Base-by-base conservation (phyloP, 2,797 vertebrate species). In the Intellagama lesueurii region DNA sequence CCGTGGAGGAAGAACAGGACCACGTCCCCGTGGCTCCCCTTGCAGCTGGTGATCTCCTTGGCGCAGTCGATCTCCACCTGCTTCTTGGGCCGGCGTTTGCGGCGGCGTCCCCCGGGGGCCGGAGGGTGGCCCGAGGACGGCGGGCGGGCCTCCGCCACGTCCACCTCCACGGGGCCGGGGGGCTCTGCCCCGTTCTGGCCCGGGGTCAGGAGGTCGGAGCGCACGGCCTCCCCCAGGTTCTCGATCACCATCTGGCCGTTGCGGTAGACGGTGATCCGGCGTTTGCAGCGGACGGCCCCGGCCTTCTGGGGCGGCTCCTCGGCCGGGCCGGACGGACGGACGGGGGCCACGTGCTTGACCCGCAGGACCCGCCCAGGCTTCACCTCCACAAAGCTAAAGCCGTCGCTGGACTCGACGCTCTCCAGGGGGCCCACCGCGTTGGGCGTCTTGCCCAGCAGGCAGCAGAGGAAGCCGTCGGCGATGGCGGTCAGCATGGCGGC, bases 1-100 rank as follows among this genome's bases (percentile, higher is more conserved):
- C 99, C 99, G 0, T 99, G 99, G 94, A 99, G 97, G 90, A 99
- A 99, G 93, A 99, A 99, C 1, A 99, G 96, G 0, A 98, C 98
- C 70, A 99, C 98, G 0, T 99, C 99, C 0, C 97, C 87, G 92
- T 99, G 98, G 0, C 97, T 97, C 11, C 98, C 99, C 93, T 99
- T 98, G 96, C 99, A 99, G 96, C 98, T 99, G 0, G 98, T 98
- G 96, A 99, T 98, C 91, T 94, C 96, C 88, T 98, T 97, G 94
- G 97, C 96, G 16, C 98, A 98, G 95, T 99, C 98, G 2, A 99
- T 98, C 22, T 97, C 93, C 92, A 99, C 96, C 0, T 98, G 98
- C 64, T 98, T 98, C 93, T 99, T 99, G 47, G 99, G 98, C 44
- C 97, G 98, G 44, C 98, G 97, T 0, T 95, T 96, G 0, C 98